Percentiles rank a stretch among this genome's conserved stretches.
Conservation (phyloP, 2,888 invertebrate genomes). For the Acronicta psi region DNA sequence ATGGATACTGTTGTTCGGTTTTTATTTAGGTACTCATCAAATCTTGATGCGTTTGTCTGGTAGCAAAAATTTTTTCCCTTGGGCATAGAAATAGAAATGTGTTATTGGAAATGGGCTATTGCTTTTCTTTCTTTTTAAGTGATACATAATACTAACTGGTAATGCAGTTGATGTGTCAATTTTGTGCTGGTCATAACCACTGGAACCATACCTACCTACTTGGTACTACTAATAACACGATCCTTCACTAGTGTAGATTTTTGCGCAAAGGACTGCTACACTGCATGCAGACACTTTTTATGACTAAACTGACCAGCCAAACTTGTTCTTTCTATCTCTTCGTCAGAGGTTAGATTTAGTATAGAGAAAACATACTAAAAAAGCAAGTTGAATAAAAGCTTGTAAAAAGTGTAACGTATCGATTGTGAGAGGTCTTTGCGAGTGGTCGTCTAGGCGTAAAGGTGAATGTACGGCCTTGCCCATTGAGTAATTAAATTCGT, state of each 20-base stretch:
- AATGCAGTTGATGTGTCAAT: not conserved
- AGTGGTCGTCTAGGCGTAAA: conserved; percentile 36
- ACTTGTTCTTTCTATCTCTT: conserved; percentile 6
- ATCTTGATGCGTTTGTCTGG: too few species aligned
- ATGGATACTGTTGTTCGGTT: too few species aligned
- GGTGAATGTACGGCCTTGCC: conserved; percentile 49
- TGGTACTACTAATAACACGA: conserved; percentile 45
- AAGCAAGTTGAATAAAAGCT: too few species aligned
- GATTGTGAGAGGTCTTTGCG: conserved; percentile 16
- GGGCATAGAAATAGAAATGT: too few species aligned
- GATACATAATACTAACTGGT: too few species aligned
- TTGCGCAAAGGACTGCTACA: conserved; percentile 35
- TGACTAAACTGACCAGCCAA: conserved; percentile 17
- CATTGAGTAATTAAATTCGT: conserved; percentile 26
- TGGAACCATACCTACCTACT: too few species aligned
- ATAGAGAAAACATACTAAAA: too few species aligned
- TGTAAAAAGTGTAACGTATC: not conserved
- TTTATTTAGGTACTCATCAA: too few species aligned
- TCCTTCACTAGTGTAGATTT: conserved; percentile 40
- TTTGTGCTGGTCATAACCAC: conserved; percentile 28
- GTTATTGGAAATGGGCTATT: too few species aligned
- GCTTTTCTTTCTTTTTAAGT: too few species aligned
- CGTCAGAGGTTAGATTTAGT: not conserved
- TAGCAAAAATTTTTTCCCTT: too few species aligned
- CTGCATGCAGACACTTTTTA: conserved; percentile 36